Evolutionary conservation across 2,797 vertebrate species (phyloP).

Genomic region (Onychomys torridus): DNA sequence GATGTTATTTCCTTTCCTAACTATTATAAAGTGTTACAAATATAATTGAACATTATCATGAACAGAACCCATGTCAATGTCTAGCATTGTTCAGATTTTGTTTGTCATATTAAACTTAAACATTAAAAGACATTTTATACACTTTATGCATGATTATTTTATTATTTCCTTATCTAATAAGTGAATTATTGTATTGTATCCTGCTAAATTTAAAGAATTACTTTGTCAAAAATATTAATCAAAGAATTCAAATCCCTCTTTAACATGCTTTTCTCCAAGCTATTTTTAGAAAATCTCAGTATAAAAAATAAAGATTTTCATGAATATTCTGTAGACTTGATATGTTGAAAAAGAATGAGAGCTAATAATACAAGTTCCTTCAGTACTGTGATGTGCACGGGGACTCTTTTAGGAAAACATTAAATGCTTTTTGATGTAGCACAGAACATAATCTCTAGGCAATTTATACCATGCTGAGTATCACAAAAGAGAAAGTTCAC

Average conservation of each 20-base stretch:
- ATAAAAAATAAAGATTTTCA: background rate
- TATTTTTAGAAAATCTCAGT: background rate
- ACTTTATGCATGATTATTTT: background rate
- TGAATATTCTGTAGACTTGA: conserved; percentile 13
- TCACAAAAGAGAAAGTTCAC: background rate
- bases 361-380: background rate
- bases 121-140: background rate
- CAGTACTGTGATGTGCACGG: background rate
- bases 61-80: background rate
- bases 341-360: background rate
- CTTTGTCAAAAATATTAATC: background rate
- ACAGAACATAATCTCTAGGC: background rate
- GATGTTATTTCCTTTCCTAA: conserved; percentile 36
- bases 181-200: background rate
- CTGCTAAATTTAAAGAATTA: background rate
- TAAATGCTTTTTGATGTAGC: background rate
- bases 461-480: background rate
- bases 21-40: background rate
- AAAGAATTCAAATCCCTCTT: background rate
- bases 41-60: conserved; percentile 2
- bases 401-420: background rate
- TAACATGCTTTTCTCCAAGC: background rate
- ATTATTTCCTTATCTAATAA: background rate
- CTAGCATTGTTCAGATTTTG: background rate
- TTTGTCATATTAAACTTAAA: background rate